Base-by-base conservation (phyloP, 2,113 vertebrate species). In the Apteryx owenii region DNA sequence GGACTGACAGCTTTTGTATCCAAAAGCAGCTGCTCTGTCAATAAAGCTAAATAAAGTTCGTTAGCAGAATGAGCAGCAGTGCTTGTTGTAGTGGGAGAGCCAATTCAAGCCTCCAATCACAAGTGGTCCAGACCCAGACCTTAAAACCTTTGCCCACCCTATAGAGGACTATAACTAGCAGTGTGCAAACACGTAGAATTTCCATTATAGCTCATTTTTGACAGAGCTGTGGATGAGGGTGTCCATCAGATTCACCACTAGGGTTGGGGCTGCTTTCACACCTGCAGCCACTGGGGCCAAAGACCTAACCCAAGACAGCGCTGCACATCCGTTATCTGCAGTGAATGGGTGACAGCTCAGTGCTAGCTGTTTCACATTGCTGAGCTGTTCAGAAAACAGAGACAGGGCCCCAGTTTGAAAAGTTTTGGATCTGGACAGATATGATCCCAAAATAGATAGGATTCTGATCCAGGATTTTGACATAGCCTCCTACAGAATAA, bases 321-420 rank as follows among this genome's bases (percentile, higher is more conserved):
- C 18, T 1, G 1, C 18, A 9, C 14, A 31, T 65, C 56, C 58
- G 28, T 51, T n/a, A 53, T 70, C 48, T 69, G 60, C 42, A 77
- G 48, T 0, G 0, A 48, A 48, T 1, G 1, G 6, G 8, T 0
- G 1, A 16, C 18, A 78, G 38, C 12, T 58, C 65, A 28, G 15
- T 12, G 8, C 46, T 31, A 88, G n/a, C 50, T 69, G 33, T 28
- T 95, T 82, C 65, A 75, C 16, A 25, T 12, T n/a, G 33, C 16
- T 0, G 0, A 80, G 15, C 10, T 87, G 53, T 87, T 56, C 66
- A 65, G 1, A 1, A 95, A 89, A 87, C 7, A 87, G 70, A 93
- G 51, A 44, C 28, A 65, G 48, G 53, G 38, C 10, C 66, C 44
- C 44, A 42, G 68, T 72, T 89, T 0, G 2, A 62, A 51, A 85